Evolutionary conservation across 2,888 invertebrate species (phyloP), one percentile per base, ranked within the genome.

Genomic region (Coecobrya sp.): DNA sequence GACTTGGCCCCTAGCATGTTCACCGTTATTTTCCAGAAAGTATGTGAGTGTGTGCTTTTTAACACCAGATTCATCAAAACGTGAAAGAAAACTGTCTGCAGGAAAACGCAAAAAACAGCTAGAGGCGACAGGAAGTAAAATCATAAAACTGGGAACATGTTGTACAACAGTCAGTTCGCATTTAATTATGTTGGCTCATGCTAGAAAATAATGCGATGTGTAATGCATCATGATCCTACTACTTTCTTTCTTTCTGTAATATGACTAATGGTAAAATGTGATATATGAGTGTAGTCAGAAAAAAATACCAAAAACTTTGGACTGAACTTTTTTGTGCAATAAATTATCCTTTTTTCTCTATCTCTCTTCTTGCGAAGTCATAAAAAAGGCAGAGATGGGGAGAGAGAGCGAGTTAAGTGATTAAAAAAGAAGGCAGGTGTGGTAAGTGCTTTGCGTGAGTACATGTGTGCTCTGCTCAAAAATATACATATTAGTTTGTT

Each of bases 351-450:
- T 10, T 59, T 10, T 62, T 68, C 68, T 68, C 30, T 30, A 10
- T 27, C 68, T 68, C 22, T 65, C 30, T 11, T 65, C n/a, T 16
- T 4, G 25, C n/a, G 55, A n/a, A 55, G 55, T 81, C 55, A 30
- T 81, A 30, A 25, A 55, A 52, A 55, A 81, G 81, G 55, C 81
- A 81, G 36, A 55, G 55, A 81, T 22, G 30, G 55, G 52, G 25
- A 52, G 81, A 52, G 81, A 81, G 52, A 55, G 52, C 22, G 25
- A 81, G 55, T 76, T 76, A 62, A 82, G 82, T 82, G 82, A 82
- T 82, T 62, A 82, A 25, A 52, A 76, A 79, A 52, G 79, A 82
- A 82, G 82, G 82, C 82, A 82, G 82, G 82, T 82, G 62, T 62
- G 82, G 82, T 82, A 82, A 82, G 82, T 82, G 82, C 62, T 62